These are phyloP conservation scores for Gortyna flavago DNA, from an alignment of 2,888 invertebrate species.

Conservation along the genomic window DNA sequence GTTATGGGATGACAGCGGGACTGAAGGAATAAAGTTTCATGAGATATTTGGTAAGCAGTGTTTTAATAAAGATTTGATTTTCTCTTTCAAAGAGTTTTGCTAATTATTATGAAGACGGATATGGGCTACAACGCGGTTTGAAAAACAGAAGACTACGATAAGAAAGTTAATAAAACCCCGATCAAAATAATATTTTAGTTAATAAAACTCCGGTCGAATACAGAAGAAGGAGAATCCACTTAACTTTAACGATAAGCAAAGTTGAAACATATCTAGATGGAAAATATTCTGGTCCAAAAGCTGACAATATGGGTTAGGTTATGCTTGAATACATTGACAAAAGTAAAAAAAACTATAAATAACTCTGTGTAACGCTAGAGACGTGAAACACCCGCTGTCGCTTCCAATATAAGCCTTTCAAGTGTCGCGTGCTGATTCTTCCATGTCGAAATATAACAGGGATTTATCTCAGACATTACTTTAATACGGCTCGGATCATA, in stretches of 20 bases:
- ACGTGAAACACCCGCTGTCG: conserved; percentile 47
- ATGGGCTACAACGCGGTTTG: background rate
- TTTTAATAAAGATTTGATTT: background rate
- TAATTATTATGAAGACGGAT: background rate
- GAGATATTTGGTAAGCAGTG: background rate
- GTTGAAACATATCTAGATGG: background rate
- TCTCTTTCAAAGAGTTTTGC: background rate
- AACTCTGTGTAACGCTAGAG: background rate
- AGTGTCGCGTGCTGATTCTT: conserved; percentile 79
- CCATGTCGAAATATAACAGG: conserved; percentile 77
- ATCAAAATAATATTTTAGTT: too few species aligned
- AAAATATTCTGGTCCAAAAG: background rate
- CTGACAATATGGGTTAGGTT: background rate
- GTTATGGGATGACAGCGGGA: conserved; percentile 61
- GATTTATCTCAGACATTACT: conserved; percentile 74
- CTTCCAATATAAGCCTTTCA: conserved; percentile 50
- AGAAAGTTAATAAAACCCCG: background rate
- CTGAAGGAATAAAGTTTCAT: background rate
- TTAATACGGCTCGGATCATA: conserved; percentile 65
- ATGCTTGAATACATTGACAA: background rate
- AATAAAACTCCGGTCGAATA: background rate
- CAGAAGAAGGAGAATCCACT: background rate
- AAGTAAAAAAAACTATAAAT: background rate
- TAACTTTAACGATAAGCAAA: background rate
- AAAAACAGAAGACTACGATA: background rate